Conservation (phyloP, 2,888 invertebrate species). For the Phrixothrix hirtus region DNA sequence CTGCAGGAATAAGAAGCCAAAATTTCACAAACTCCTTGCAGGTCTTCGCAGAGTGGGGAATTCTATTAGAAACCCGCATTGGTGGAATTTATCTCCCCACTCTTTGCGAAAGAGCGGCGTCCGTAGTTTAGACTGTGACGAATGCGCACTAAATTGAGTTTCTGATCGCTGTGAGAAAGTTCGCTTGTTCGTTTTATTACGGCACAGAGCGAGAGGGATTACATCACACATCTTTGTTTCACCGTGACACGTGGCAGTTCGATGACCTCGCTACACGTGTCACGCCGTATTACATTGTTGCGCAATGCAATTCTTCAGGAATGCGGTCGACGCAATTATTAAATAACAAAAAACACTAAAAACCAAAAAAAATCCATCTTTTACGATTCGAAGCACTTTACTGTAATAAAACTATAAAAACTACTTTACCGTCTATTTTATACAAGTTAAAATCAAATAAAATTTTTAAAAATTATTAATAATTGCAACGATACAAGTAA, state of each 20-base stretch:
- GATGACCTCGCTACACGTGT: slow-evolving; percentile 48
- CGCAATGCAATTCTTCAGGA: slow-evolving; percentile 38
- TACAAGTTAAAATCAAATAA: too few species aligned
- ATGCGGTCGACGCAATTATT: slow-evolving; percentile 26
- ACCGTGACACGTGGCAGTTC: slow-evolving; percentile 47
- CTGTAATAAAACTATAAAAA: too few species aligned
- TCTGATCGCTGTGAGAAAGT: slow-evolving; percentile 35
- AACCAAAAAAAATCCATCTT: neutral
- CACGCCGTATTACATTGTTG: slow-evolving; percentile 34
- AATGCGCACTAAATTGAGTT: slow-evolving; percentile 35
- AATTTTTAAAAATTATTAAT: too few species aligned
- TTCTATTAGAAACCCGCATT: slow-evolving; percentile 35
- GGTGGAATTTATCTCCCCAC: slow-evolving; percentile 35
- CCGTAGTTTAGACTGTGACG: slow-evolving; percentile 38
- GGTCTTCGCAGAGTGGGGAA: slow-evolving; percentile 33
- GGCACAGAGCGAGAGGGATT: slow-evolving; percentile 33
- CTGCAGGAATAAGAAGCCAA: slow-evolving; percentile 40
- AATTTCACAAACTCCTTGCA: slow-evolving; percentile 36
- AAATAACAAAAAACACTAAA: neutral
- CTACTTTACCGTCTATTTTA: too few species aligned
- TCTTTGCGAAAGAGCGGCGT: slow-evolving; percentile 17
- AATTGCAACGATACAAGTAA: too few species aligned
- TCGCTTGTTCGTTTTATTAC: slow-evolving; percentile 33
- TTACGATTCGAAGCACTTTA: too few species aligned
- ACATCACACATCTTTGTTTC: slow-evolving; percentile 36